phyloP scores from a whole-genome alignment of 2,113 vertebrate genomes.

The Conger conger region DNA sequence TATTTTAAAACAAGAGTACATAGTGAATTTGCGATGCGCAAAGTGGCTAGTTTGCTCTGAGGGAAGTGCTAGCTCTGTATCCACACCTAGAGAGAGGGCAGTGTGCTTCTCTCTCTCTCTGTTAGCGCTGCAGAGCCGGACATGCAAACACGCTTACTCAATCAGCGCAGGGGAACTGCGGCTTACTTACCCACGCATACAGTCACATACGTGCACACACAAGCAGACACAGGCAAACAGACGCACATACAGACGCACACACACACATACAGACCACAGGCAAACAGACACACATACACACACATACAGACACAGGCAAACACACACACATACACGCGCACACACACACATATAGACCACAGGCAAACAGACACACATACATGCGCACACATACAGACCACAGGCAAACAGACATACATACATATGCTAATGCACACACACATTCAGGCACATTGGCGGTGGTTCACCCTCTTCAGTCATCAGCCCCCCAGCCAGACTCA shows the following conservation, averaged over 20 bases:
- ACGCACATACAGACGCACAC: too few species aligned
- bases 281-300: too few species aligned
- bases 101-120: background rate
- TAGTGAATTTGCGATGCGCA: background rate
- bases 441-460: background rate
- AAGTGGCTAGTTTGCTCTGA: background rate
- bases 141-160: background rate
- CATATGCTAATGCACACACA: background rate
- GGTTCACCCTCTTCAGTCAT: background rate
- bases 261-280: too few species aligned
- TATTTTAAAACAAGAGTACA: background rate
- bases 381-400: too few species aligned
- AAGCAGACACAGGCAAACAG: too few species aligned
- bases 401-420: too few species aligned
- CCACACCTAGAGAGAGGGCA: background rate
- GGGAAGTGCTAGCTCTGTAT: background rate
- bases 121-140: background rate
- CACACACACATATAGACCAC: too few species aligned
- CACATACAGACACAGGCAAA: too few species aligned
- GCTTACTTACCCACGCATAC: background rate
- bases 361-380: too few species aligned
- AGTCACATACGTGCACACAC: too few species aligned
- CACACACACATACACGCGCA: too few species aligned
- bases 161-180: background rate
- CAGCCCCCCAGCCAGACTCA: background rate